Conservation (phyloP, 2,888 invertebrate genomes). For the Gasteruption jaculator region DNA sequence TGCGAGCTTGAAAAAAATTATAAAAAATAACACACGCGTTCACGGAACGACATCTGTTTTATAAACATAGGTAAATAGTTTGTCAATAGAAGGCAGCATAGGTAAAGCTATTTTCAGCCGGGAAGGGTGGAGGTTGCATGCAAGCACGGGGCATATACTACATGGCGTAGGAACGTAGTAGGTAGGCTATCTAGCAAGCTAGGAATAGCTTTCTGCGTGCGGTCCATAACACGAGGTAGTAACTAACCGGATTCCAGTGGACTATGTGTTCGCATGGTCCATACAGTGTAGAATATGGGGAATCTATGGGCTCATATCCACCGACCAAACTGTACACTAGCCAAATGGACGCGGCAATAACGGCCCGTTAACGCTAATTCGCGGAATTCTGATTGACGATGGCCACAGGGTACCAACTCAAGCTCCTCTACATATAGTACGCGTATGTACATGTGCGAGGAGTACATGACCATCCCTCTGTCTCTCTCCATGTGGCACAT, state of each 20-base stretch:
- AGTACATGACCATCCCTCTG: conserved; percentile 11
- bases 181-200: conserved; percentile 35
- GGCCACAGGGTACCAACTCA: conserved; percentile 35
- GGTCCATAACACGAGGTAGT: conserved; percentile 47
- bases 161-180: conserved; percentile 23
- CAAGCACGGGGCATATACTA: too few species aligned
- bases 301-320: conserved; percentile 52
- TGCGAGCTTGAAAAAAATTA: too few species aligned
- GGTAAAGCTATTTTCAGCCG: too few species aligned
- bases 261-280: conserved; percentile 41
- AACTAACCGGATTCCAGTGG: conserved; percentile 50
- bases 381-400: conserved; percentile 52
- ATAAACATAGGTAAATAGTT: too few species aligned
- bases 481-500: too few species aligned
- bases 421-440: conserved; percentile 30
- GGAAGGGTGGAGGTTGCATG: too few species aligned
- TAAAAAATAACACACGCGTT: too few species aligned
- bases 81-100: too few species aligned
- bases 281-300: conserved; percentile 47
- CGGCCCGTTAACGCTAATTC: conserved; percentile 53
- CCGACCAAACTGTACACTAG: conserved; percentile 48
- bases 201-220: conserved; percentile 35
- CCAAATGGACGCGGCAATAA: conserved; percentile 53
- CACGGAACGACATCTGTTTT: too few species aligned
- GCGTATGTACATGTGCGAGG: conserved; percentile 9